Evolutionary conservation across 2,113 vertebrate genomes (phyloP).

Genomic region (Balaenoptera acutorostrata): DNA sequence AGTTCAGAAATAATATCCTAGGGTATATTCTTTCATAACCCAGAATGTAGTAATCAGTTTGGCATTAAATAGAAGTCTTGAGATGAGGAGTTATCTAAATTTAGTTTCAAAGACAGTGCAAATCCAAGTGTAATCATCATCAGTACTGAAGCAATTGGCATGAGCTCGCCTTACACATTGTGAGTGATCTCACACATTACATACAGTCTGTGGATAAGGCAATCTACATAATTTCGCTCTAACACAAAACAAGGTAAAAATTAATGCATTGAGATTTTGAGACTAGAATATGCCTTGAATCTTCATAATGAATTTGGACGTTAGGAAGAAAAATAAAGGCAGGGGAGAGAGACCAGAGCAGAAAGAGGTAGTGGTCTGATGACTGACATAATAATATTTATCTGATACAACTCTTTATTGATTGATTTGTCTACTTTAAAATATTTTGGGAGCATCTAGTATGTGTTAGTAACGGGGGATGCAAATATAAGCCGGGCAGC

Average conservation of each 20-base stretch:
- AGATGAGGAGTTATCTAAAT: neutral
- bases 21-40: neutral
- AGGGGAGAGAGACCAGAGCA: neutral
- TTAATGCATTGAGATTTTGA: neutral
- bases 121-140: neutral
- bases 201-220: neutral
- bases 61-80: neutral
- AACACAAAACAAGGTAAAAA: neutral
- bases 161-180: neutral
- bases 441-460: neutral
- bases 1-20: neutral
- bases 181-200: neutral
- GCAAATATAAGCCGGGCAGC: neutral
- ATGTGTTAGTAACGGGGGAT: neutral
- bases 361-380: neutral
- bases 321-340: neutral
- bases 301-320: neutral
- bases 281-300: neutral
- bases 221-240: neutral
- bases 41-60: neutral
- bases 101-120: neutral
- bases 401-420: neutral
- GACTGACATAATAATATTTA: neutral
- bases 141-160: neutral
- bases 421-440: neutral